Percentiles rank a stretch among this genome's conserved stretches.
Evolutionary conservation across 2,113 vertebrate genomes (phyloP).

Genomic region (Probosciger aterrimus): DNA sequence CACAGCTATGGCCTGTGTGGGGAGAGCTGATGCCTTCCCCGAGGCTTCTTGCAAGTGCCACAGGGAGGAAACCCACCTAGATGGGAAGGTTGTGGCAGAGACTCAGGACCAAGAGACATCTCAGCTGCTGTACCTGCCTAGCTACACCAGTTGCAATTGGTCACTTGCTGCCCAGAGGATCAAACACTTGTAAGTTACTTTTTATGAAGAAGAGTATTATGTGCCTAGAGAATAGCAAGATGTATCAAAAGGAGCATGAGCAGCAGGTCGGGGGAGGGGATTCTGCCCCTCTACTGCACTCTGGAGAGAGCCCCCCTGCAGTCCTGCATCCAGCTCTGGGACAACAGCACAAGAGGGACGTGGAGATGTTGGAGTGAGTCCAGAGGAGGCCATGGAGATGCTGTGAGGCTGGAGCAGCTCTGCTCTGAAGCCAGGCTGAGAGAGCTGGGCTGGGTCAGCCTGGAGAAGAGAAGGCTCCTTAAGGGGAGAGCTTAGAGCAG

Average conservation of each 20-base stretch:
- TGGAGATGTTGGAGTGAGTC: background rate
- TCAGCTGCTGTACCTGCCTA: background rate
- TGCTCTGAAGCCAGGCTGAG: background rate
- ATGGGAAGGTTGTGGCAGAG: background rate
- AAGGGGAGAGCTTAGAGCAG: background rate
- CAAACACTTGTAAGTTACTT: background rate
- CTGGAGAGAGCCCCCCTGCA: background rate
- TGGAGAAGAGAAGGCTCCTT: background rate
- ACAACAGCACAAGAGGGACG: background rate
- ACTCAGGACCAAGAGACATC: background rate
- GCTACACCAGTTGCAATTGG: rapidly evolving
- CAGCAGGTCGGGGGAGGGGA: background rate
- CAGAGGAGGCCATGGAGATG: background rate
- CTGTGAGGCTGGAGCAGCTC: background rate
- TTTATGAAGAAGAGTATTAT: background rate
- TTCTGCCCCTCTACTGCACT: background rate
- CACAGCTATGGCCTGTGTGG: background rate
- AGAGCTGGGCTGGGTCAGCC: background rate
- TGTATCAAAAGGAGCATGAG: background rate
- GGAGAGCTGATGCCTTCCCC: background rate
- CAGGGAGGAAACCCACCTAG: background rate
- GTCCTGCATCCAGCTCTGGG: background rate
- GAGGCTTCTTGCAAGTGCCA: background rate
- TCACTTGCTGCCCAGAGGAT: background rate
- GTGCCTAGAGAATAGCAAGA: background rate